Evolutionary conservation across 2,797 vertebrate genomes (phyloP).

Genomic region (Brotula barbata): DNA sequence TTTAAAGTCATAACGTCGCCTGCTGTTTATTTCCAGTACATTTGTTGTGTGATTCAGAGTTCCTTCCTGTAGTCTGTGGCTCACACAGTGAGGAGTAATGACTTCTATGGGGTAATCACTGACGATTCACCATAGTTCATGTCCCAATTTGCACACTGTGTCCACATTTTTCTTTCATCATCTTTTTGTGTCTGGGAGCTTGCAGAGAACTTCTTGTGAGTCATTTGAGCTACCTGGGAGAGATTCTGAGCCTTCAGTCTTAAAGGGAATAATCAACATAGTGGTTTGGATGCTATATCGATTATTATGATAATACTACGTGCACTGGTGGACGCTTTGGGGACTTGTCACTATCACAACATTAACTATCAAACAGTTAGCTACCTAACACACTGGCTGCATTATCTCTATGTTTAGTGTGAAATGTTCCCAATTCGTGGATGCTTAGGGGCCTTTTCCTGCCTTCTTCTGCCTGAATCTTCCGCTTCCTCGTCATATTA

Average conservation of each 20-base stretch:
- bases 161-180: constrained; percentile 32
- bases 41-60: constrained; percentile 35
- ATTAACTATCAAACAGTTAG: too few relatives aligned
- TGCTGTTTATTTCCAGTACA: constrained; percentile 34
- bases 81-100: constrained; percentile 33
- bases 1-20: constrained; percentile 24
- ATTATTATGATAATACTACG: too few relatives aligned
- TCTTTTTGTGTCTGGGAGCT: constrained; percentile 8
- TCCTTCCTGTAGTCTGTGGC: constrained; percentile 8
- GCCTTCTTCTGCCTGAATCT: too few relatives aligned
- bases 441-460: too few relatives aligned
- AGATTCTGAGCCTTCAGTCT: constrained; percentile 14
- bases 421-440: too few relatives aligned
- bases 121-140: constrained; percentile 46
- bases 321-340: too few relatives aligned
- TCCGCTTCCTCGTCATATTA: too few relatives aligned
- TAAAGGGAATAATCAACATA: constrained; percentile 1
- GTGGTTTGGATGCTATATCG: too few relatives aligned
- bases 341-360: too few relatives aligned
- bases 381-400: too few relatives aligned
- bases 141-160: constrained; percentile 19
- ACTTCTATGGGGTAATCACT: constrained; percentile 38
- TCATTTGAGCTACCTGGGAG: background rate
- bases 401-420: too few relatives aligned
- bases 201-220: background rate